phyloP scores from a whole-genome alignment of 2,888 invertebrate genomes.

The Scaptomyza polygonia region DNA sequence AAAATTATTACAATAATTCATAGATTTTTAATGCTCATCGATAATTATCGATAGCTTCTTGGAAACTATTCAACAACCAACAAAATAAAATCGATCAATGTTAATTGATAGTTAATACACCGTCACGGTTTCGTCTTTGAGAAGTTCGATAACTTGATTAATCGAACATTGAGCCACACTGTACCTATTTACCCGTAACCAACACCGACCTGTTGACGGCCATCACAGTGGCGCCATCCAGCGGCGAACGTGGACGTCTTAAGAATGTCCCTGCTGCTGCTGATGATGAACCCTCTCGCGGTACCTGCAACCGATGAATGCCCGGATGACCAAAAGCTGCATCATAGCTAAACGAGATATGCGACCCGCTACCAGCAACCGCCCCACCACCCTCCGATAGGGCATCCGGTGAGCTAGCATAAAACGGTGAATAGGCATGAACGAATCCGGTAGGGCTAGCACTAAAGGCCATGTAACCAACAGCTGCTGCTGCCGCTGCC shows the following conservation, averaged over 20 bases:
- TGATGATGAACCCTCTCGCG: slow-evolving; percentile 38
- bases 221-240: slow-evolving; percentile 72
- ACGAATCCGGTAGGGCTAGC: slow-evolving; percentile 75
- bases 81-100: background rate
- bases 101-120: background rate
- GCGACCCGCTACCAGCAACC: background rate
- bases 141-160: background rate
- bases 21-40: background rate
- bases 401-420: slow-evolving; percentile 76
- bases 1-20: background rate
- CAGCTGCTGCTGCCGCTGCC: slow-evolving; percentile 45
- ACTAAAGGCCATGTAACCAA: slow-evolving; percentile 72
- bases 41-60: background rate
- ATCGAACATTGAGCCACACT: slow-evolving; percentile 11
- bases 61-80: background rate
- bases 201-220: slow-evolving; percentile 63
- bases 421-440: slow-evolving; percentile 80
- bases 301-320: slow-evolving; percentile 73
- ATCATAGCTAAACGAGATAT: slow-evolving; percentile 79
- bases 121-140: no score
- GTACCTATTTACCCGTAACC: background rate
- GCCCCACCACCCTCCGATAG: slow-evolving; percentile 8
- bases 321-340: slow-evolving; percentile 61
- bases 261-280: slow-evolving; percentile 16
- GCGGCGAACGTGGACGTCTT: slow-evolving; percentile 55